Evolutionary conservation across 2,797 vertebrate species (phyloP), one percentile per base, ranked within the genome.

Genomic region (Nannoperca obscura): DNA sequence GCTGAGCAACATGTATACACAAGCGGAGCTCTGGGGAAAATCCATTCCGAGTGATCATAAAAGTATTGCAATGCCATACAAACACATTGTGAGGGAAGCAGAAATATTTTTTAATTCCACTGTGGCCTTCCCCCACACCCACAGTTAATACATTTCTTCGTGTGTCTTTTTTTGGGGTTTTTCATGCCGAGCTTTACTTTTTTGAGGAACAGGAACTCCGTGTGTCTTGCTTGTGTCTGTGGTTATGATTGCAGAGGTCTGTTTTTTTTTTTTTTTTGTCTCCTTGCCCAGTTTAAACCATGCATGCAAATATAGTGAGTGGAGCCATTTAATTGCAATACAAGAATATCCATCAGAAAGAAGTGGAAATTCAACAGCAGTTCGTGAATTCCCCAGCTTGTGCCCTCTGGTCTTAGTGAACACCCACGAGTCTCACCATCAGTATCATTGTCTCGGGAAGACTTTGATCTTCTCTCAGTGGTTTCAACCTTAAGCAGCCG

Each of bases 191-290:
- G 36, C 46, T 57, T 57, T 69, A 24, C 14, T 57, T 81, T 69
- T 65, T 80, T 57, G 42, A 78, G 58, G 38, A 88, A 78, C 57
- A 76, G 61, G 54, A 88, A 78, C 24, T 74, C 8, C 46, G 32
- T 60, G 19, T 67, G 11, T 44, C 50, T 63, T 47, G 17, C 36
- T 40, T 3, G 2, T 76, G 52, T 82, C 44, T 74, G 75, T n/a
- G 32, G 76, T 46, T 53, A 38, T 15, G 7, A 70, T 30, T 17
- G 57, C 36, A 71, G 59, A 71, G 13, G 30, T 70, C 49, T 71
- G 42, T n/a, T n/a, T n/a, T n/a, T n/a, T n/a, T n/a, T 27, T 27
- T 27, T 17, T 80, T 83, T 89, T 80, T 83, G 60, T 80, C 24
- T 49, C 19, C 11, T 63, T 57, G 61, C 63, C 64, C 44, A 74